Evolutionary conservation across 2,113 vertebrate genomes (phyloP).

Genomic region (Actinemys pallida): DNA sequence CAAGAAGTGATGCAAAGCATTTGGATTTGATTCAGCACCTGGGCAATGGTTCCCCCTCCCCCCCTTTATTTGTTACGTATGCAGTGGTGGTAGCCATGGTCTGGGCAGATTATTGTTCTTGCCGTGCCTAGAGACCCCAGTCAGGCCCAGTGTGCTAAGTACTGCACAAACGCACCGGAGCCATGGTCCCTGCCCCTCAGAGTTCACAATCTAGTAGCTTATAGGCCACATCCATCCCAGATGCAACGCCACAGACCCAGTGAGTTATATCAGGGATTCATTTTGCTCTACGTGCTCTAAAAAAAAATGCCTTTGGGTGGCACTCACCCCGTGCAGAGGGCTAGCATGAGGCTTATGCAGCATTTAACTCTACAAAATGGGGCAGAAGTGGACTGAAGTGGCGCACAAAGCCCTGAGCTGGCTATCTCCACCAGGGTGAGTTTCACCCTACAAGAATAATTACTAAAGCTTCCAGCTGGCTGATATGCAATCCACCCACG

Average conservation of each 20-base stretch:
- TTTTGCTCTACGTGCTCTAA: neutral
- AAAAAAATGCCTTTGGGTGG: neutral
- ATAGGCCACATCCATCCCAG: neutral
- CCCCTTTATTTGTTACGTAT: neutral
- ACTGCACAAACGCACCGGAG: neutral
- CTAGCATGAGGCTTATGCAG: neutral
- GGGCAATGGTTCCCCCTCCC: neutral
- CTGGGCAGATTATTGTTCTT: neutral
- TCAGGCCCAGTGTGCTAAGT: neutral
- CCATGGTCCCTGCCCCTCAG: neutral
- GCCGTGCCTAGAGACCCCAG: neutral
- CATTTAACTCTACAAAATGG: neutral
- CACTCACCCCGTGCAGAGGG: neutral
- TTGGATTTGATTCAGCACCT: neutral
- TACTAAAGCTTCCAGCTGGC: neutral
- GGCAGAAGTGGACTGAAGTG: neutral
- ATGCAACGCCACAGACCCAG: neutral
- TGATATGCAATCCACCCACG: neutral
- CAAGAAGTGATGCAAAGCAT: neutral
- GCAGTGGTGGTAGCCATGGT: neutral
- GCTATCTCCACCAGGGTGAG: neutral
- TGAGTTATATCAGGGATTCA: neutral
- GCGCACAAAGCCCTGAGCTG: neutral
- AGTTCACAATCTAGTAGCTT: neutral
- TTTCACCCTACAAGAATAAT: neutral